These are phyloP conservation scores for Mesoligia furuncula DNA, from an alignment of 2,888 invertebrate species.

Conservation along the genomic window DNA sequence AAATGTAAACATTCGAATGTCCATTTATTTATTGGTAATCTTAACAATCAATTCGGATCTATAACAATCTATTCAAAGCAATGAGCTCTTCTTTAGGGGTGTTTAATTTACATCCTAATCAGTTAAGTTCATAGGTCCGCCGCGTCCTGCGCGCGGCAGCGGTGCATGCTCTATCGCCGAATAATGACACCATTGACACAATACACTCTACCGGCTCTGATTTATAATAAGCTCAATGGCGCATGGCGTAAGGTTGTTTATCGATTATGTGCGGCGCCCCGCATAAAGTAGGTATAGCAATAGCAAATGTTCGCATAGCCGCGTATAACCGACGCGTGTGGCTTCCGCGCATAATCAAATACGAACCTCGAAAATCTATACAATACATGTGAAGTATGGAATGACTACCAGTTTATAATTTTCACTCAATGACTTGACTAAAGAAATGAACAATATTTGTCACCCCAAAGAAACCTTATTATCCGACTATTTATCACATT, in stretches of 20 bases:
- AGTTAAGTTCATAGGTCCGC: neutral
- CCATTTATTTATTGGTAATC: conserved; percentile 29
- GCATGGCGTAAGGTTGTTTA: neutral
- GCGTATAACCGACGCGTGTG: neutral
- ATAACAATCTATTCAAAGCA: conserved; percentile 1
- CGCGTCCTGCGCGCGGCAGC: neutral
- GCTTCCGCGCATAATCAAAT: too few species aligned
- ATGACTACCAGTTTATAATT: neutral
- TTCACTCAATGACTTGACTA: neutral
- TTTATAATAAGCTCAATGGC: neutral
- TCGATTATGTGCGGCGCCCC: neutral
- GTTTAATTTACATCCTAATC: conserved; percentile 4
- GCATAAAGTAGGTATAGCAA: neutral
- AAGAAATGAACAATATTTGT: neutral
- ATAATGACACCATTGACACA: neutral
- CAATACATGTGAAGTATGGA: neutral
- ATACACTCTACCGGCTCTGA: neutral
- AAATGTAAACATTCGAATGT: conserved; percentile 12
- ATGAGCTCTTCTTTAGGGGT: neutral
- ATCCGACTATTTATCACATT: conserved; percentile 9
- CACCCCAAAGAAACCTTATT: conserved; percentile 2
- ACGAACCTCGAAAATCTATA: neutral
- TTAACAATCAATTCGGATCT: neutral
- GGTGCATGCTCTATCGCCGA: neutral
- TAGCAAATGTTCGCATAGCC: neutral